These are phyloP conservation scores for Cybosia mesomella DNA, from an alignment of 2,888 invertebrate species.

Conservation along the genomic window DNA sequence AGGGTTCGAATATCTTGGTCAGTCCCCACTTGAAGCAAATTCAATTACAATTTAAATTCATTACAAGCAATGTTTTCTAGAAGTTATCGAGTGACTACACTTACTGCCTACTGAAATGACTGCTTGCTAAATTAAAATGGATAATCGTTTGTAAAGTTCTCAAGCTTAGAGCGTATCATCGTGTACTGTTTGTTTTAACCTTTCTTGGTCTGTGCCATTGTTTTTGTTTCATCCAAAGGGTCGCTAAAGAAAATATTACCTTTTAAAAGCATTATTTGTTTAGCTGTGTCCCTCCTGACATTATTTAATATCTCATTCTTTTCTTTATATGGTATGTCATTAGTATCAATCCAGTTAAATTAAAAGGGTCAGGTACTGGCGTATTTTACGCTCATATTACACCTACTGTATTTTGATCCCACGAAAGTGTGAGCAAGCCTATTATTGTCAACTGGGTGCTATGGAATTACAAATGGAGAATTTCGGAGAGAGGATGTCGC, in stretches of 20 bases:
- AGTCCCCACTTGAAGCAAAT: neutral
- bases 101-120: neutral
- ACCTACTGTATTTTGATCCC: neutral
- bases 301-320: neutral
- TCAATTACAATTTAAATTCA: neutral
- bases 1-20: too few species aligned
- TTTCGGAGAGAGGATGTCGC: neutral
- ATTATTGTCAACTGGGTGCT: neutral
- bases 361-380: neutral
- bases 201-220: neutral
- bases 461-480: neutral
- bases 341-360: neutral
- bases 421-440: neutral
- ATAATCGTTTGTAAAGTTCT: neutral
- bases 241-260: neutral
- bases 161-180: too few species aligned
- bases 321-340: neutral
- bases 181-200: neutral
- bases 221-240: neutral
- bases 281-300: neutral
- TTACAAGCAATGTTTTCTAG: neutral
- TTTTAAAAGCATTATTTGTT: neutral
- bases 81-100: neutral
- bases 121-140: too few species aligned
- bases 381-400: neutral